Evolutionary conservation across 2,888 invertebrate genomes (phyloP).

Genomic region (Stenolophus ochropezus): DNA sequence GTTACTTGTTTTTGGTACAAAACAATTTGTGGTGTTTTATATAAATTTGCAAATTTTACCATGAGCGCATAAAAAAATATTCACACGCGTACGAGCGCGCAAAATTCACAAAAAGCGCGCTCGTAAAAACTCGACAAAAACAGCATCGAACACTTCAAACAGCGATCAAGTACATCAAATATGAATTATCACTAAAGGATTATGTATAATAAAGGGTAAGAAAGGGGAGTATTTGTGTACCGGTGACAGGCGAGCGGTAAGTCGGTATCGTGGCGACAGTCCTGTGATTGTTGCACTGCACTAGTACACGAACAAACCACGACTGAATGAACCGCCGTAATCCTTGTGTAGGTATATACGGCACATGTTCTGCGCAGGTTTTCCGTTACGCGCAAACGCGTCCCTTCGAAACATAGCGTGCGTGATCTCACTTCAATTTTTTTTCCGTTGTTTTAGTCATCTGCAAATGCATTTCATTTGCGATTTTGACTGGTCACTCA

Average conservation of each 20-base stretch:
- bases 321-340: slow-evolving; percentile 57
- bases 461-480: slow-evolving; percentile 33
- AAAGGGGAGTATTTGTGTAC: too few species aligned
- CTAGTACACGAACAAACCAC: slow-evolving; percentile 54
- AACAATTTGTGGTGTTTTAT: neutral
- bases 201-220: neutral
- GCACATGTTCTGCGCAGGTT: slow-evolving; percentile 45
- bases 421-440: slow-evolving; percentile 51
- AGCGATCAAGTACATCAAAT: slow-evolving; percentile 31
- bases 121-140: slow-evolving; percentile 6
- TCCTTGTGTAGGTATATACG: slow-evolving; percentile 59
- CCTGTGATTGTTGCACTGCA: slow-evolving; percentile 54
- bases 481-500: slow-evolving; percentile 24
- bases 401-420: neutral
- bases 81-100: slow-evolving; percentile 5
- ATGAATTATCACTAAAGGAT: slow-evolving; percentile 23
- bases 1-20: neutral
- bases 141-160: slow-evolving; percentile 41
- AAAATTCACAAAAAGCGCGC: slow-evolving; percentile 3
- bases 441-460: slow-evolving; percentile 16
- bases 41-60: neutral
- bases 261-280: slow-evolving; percentile 38
- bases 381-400: slow-evolving; percentile 19
- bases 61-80: neutral
- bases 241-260: slow-evolving; percentile 14